Evolutionary conservation across 2,888 invertebrate species (phyloP).

Genomic region (Drosophila nigricruria): DNA sequence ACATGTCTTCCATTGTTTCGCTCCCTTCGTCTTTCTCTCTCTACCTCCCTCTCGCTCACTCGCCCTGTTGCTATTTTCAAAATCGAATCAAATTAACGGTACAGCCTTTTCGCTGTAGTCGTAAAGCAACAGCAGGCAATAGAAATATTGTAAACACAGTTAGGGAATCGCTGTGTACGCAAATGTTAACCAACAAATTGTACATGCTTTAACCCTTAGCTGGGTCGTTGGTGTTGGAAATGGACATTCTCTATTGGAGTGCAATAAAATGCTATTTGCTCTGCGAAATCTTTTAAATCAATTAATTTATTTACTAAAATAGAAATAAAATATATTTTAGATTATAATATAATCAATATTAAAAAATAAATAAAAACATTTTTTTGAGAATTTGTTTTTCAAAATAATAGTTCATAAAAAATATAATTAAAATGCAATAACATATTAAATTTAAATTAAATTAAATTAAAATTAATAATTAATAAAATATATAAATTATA

Average conservation of each 20-base stretch:
- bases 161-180: slow-evolving; percentile 54
- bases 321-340: too few relatives aligned
- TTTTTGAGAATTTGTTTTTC: too few relatives aligned
- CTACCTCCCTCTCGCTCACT: slow-evolving; percentile 2
- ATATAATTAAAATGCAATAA: too few relatives aligned
- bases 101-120: slow-evolving; percentile 77
- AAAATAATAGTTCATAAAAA: too few relatives aligned
- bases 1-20: slow-evolving; percentile 42
- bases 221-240: background rate
- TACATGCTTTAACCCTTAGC: slow-evolving; percentile 45
- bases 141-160: slow-evolving; percentile 78
- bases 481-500: too few relatives aligned
- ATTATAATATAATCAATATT: too few relatives aligned
- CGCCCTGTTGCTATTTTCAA: slow-evolving; percentile 67
- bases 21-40: background rate
- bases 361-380: too few relatives aligned
- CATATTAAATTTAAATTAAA: too few relatives aligned
- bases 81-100: slow-evolving; percentile 78
- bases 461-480: too few relatives aligned
- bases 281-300: background rate
- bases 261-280: background rate
- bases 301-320: too few relatives aligned
- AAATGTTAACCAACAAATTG: slow-evolving; percentile 57
- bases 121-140: slow-evolving; percentile 71
- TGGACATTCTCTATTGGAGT: background rate